Conservation (phyloP, 2,797 vertebrate genomes). For the Hozukius guyotensis region DNA sequence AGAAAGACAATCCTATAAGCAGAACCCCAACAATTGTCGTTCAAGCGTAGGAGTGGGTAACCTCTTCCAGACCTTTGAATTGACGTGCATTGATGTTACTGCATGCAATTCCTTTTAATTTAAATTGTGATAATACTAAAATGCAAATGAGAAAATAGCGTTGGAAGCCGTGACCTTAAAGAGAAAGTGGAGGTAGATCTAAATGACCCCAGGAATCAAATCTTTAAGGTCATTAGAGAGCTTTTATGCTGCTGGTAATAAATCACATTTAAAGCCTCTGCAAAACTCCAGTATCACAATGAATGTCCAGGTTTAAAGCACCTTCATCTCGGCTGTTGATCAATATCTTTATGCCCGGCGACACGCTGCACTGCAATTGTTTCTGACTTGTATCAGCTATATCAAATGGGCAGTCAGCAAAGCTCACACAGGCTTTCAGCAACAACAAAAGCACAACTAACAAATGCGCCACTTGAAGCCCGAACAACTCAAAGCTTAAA, state of each 20-base stretch:
- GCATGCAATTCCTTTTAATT: neutral
- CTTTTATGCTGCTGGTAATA: slow-evolving; percentile 5
- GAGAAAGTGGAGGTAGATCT: neutral
- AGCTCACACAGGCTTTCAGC: slow-evolving; percentile 31
- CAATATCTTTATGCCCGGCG: slow-evolving; percentile 33
- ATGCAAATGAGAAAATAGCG: slow-evolving; percentile 2
- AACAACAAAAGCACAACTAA: slow-evolving; percentile 37
- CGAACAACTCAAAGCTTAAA: slow-evolving; percentile 25
- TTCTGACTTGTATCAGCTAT: slow-evolving; percentile 39
- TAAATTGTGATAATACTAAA: neutral
- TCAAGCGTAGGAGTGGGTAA: neutral
- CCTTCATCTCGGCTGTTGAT: slow-evolving; percentile 36
- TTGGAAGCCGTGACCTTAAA: neutral
- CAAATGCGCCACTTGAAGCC: slow-evolving; percentile 26
- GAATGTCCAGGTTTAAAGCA: slow-evolving; percentile 23
- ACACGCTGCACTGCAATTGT: slow-evolving; percentile 36
- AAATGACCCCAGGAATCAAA: neutral
- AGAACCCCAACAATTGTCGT: neutral
- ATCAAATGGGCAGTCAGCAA: slow-evolving; percentile 39
- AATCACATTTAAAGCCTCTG: slow-evolving; percentile 39
- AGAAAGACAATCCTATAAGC: neutral
- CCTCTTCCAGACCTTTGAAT: neutral
- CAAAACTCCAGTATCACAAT: slow-evolving; percentile 29
- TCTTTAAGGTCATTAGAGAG: neutral
- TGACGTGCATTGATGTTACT: neutral